Conservation (phyloP, 2,888 invertebrate genomes). For the Caenorhabditis sinica region DNA sequence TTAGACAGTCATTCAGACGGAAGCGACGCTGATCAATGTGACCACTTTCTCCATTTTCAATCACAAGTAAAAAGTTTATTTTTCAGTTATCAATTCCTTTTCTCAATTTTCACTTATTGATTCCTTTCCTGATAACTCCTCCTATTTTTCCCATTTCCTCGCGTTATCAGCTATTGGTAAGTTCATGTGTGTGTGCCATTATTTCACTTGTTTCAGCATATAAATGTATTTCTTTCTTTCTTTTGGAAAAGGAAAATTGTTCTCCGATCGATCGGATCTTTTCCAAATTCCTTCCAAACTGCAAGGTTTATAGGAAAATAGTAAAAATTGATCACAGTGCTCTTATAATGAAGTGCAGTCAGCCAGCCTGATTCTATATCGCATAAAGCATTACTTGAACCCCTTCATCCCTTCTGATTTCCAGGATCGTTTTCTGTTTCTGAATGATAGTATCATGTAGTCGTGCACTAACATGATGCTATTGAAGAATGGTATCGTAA, state of each 20-base stretch:
- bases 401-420: too few species aligned
- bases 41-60: conserved; percentile 2
- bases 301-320: neutral
- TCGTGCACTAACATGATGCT: too few species aligned
- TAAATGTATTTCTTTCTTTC: neutral
- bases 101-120: conserved; percentile 26
- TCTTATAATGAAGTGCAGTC: too few species aligned
- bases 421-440: too few species aligned
- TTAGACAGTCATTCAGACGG: conserved; percentile 30
- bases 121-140: conserved; percentile 43
- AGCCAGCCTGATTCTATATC: too few species aligned
- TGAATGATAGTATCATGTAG: too few species aligned
- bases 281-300: neutral
- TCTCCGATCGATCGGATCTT: too few species aligned
- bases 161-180: conserved; percentile 32
- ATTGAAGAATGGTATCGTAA: too few species aligned
- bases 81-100: conserved; percentile 14
- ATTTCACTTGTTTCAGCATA: neutral
- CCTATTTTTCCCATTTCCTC: neutral
- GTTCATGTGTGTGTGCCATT: conserved; percentile 17
- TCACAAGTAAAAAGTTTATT: neutral
- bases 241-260: too few species aligned
- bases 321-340: too few species aligned
- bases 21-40: conserved; percentile 33
- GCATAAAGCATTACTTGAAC: too few species aligned